Conservation (phyloP, 92 coral and sea anemone species). For the Parazoanthus swiftii region DNA sequence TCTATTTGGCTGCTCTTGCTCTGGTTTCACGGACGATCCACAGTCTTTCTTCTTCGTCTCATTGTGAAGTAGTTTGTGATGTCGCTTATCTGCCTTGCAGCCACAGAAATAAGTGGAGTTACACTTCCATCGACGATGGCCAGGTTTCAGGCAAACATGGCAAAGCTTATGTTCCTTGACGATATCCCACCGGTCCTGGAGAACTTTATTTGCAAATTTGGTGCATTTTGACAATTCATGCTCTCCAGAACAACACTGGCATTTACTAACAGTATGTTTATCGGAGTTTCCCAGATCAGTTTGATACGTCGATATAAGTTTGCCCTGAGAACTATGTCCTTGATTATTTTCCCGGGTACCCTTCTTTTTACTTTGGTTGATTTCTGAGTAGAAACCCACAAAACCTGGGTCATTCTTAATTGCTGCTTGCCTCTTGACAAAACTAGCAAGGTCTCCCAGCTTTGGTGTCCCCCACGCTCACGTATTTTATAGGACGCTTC, state of each 20-base stretch:
- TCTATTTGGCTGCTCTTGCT: too few relatives aligned
- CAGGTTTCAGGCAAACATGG: constrained; percentile 44
- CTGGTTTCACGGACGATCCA: too few relatives aligned
- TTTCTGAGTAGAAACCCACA: background rate
- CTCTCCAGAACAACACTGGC: constrained; percentile 37
- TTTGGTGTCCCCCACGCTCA: constrained; percentile 51
- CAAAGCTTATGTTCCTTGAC: constrained; percentile 40
- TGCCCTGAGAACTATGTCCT: background rate
- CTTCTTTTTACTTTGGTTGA: background rate
- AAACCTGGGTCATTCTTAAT: constrained; percentile 60
- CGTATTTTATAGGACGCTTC: constrained; percentile 49
- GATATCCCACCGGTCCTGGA: constrained; percentile 30
- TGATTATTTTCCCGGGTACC: background rate
- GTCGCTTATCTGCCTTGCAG: constrained; percentile 16
- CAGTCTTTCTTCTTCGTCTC: background rate
- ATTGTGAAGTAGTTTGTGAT: constrained; percentile 27
- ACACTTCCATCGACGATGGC: constrained; percentile 37
- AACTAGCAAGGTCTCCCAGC: constrained; percentile 43
- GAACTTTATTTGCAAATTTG: background rate
- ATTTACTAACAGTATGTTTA: constrained; percentile 1
- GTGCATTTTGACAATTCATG: constrained; percentile 28
- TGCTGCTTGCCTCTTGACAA: constrained; percentile 61
- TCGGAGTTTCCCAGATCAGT: background rate
- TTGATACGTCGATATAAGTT: constrained; percentile 14
- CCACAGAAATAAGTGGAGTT: constrained; percentile 22